Percentiles rank a stretch among this genome's conserved stretches.
phyloP scores from a whole-genome alignment of 2,113 vertebrate genomes.

The Pseudorhombus dupliciocellatus region DNA sequence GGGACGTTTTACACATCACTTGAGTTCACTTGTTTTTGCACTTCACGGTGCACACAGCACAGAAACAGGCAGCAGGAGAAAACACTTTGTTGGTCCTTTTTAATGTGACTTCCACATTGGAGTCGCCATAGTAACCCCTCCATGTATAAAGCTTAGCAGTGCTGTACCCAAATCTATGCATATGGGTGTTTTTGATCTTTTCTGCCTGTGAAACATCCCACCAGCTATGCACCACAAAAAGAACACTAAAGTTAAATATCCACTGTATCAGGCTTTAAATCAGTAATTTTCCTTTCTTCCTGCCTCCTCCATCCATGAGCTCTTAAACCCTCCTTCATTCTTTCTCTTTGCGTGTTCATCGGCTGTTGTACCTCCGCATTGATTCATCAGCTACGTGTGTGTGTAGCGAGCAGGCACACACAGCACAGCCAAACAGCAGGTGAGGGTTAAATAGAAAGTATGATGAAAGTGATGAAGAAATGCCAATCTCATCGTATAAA shows the following conservation, averaged over 20 bases:
- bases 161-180: conserved; percentile 2
- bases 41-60: too few relatives aligned
- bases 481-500: too few relatives aligned
- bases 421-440: background rate
- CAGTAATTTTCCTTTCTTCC: background rate
- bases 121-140: conserved; percentile 76
- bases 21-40: too few relatives aligned
- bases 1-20: background rate
- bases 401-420: background rate
- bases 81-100: conserved; percentile 53
- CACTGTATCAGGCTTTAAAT: background rate
- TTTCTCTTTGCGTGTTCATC: background rate
- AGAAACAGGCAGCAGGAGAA: conserved; percentile 5
- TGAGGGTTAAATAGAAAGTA: too few relatives aligned
- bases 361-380: background rate
- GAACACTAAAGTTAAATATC: conserved; percentile 8
- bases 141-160: conserved; percentile 52
- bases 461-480: too few relatives aligned
- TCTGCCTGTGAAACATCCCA: conserved; percentile 10
- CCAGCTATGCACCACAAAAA: background rate
- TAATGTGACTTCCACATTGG: conserved; percentile 58
- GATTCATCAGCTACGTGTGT: conserved; percentile 3
- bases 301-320: background rate
- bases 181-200: background rate
- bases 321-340: background rate